A percentile compares a stretch with the other conserved stretches of the same genome.
These are phyloP conservation scores for Plodia interpunctella DNA, from an alignment of 1,140 invertebrate genomes.

Conservation along the genomic window DNA sequence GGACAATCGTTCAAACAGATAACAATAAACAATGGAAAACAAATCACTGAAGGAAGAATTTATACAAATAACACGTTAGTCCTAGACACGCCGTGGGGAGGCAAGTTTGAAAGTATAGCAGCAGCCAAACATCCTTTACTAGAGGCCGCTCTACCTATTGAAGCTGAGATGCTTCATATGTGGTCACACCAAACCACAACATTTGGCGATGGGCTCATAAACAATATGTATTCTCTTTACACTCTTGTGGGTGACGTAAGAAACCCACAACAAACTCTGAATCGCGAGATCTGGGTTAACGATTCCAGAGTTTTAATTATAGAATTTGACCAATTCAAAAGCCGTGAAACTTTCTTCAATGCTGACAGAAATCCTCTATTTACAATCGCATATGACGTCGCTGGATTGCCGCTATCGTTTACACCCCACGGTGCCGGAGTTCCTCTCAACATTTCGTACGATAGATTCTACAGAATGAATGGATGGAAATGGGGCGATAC, in stretches of 20 bases:
- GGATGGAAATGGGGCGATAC: constrained; percentile 93
- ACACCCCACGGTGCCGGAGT: constrained; percentile 84
- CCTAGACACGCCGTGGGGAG: constrained; percentile 82
- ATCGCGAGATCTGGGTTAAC: constrained; percentile 91
- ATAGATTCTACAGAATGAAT: constrained; percentile 93
- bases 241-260: constrained; percentile 89
- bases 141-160: constrained; percentile 91
- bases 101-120: constrained; percentile 84
- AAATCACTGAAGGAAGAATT: constrained; percentile 83
- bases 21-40: constrained; percentile 79
- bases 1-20: constrained; percentile 78
- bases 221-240: constrained; percentile 88
- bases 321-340: constrained; percentile 93
- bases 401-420: constrained; percentile 89
- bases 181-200: constrained; percentile 88
- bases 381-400: constrained; percentile 90
- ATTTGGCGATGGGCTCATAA: constrained; percentile 85
- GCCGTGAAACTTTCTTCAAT: constrained; percentile 93
- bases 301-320: constrained; percentile 89
- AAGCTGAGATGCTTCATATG: constrained; percentile 93
- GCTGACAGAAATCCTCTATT: constrained; percentile 88
- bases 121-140: constrained; percentile 90
- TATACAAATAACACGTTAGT: constrained; percentile 88
- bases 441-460: constrained; percentile 93
- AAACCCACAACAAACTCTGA: constrained; percentile 88